phyloP scores from a whole-genome alignment of 2,888 invertebrate genomes.

The Mayetiola destructor region DNA sequence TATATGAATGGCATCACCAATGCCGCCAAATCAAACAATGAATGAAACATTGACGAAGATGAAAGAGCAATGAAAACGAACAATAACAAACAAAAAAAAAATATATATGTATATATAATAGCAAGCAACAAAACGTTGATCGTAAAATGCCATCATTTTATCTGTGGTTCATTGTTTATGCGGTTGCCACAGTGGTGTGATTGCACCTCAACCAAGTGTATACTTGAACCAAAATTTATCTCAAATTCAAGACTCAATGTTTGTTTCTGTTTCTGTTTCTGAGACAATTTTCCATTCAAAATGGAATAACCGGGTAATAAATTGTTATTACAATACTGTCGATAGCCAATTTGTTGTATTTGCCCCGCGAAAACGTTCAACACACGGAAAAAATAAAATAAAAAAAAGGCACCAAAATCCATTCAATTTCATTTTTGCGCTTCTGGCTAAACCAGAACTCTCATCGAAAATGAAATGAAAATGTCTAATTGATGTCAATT shows the following conservation, averaged over 20 bases:
- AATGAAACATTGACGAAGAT: neutral
- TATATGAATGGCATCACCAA: too few species aligned
- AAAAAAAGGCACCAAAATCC: neutral
- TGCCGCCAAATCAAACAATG: neutral
- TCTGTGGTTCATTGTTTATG: neutral
- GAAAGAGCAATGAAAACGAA: neutral
- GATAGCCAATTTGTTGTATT: neutral
- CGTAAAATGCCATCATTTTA: too few species aligned
- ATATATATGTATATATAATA: too few species aligned
- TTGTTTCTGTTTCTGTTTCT: neutral
- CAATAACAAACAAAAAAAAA: neutral
- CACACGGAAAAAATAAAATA: neutral
- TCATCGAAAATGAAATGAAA: neutral
- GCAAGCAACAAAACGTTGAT: too few species aligned
- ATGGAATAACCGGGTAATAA: neutral
- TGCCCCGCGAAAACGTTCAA: neutral
- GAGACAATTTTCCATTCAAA: neutral
- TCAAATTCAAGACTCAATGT: too few species aligned
- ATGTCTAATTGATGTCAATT: conserved; percentile 3
- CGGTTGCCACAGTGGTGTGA: too few species aligned
- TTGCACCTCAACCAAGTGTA: too few species aligned
- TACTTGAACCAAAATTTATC: conserved; percentile 10
- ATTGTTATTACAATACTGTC: neutral
- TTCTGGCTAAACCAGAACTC: neutral
- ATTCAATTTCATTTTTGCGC: neutral